Evolutionary conservation across 1,140 invertebrate species (phyloP), one percentile per base, ranked within the genome.

Genomic region (Lethrus apterus): DNA sequence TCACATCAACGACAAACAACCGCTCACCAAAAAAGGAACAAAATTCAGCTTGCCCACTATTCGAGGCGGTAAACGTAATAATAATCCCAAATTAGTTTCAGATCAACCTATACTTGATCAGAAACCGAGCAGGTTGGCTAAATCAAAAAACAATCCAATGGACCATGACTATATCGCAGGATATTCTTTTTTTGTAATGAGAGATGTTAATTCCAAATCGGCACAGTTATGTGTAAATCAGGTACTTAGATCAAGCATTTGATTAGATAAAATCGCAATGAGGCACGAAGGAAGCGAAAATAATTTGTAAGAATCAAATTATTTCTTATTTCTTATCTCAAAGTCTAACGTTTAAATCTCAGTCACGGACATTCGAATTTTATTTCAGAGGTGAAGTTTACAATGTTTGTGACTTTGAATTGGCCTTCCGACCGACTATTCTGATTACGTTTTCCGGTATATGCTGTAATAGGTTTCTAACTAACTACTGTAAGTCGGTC

Each of bases 151-250:
- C 54, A 84, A 94, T 74, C 83, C 89, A 2, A 63, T 95, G n/a
- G 80, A 89, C 58, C 79, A 85, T 29, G 90, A 94, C 68, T 94
- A 90, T 61, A 81, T 84, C 36, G 84, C 86, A 35, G 76, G 81
- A 7, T 84, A 79, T 64, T 93, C 89, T 19, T 90, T 91, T 0
- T 94, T 95, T 69, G 76, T 80, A 1, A 79, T 83, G 63, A 81
- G 88, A 50, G 93, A 97, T 72, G 77, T 94, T 0, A 84, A 84
- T 58, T 95, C 91, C n/a, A 84, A 84, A 63, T 91, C 92, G 1
- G 86, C 89, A 11, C 81, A 86, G 59, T 63, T 94, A 15, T 85
- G 89, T 20, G 83, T 91, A 50, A 68, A 75, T 47, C n/a, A n/a
- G n/a, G 64, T 68, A 14, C 65, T 69, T 51, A 80, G 55, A 55